Evolutionary conservation across 2,888 invertebrate species (phyloP), one percentile per base, ranked within the genome.

Genomic region (Geotrupes spiniger): DNA sequence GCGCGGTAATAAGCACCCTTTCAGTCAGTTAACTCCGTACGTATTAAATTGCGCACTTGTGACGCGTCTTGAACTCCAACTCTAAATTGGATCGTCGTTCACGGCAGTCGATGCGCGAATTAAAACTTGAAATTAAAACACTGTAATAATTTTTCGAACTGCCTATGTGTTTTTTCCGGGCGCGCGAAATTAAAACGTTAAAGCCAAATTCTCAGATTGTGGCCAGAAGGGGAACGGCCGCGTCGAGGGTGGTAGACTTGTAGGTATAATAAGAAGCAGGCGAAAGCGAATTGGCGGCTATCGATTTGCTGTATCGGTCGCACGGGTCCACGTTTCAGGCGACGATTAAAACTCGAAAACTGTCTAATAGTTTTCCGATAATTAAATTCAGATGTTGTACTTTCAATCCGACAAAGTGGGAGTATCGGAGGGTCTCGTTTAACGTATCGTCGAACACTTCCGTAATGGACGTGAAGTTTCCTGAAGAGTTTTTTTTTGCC

Each of bases 331-430:
- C 33, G 46, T 47, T 51, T 46, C 42, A 46, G 15, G 46, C 37
- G 31, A n/a, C 48, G 45, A 51, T 53, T 51, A 49, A 43, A 49
- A 49, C 39, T 48, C 36, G 42, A 46, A 41, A 49, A 38, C 43
- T 49, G 28, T 46, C 49, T 54, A 53, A 53, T 53, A 47, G 46
- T 54, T 49, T 54, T 51, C 46, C 51, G 21, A 50, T 54, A 54
- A 54, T 54, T 54, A 51, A 49, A 54, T 49, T 50, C 40, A 17
- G 47, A 51, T 47, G 42, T 47, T 21, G 21, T 21, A 21, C 21
- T 21, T 21, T 21, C 6, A 21, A 21, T 21, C 21, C 21, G 21
- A 21, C 21, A 21, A 21, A 21, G 21, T 21, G 21, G 21, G n/a
- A n/a, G n/a, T n/a, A n/a, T n/a, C n/a, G n/a, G n/a, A n/a, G n/a